These are phyloP conservation scores for fruit fly (Drosophila melanogaster) DNA, from an alignment of 1,140 invertebrate species.

Conservation along the genomic window DNA sequence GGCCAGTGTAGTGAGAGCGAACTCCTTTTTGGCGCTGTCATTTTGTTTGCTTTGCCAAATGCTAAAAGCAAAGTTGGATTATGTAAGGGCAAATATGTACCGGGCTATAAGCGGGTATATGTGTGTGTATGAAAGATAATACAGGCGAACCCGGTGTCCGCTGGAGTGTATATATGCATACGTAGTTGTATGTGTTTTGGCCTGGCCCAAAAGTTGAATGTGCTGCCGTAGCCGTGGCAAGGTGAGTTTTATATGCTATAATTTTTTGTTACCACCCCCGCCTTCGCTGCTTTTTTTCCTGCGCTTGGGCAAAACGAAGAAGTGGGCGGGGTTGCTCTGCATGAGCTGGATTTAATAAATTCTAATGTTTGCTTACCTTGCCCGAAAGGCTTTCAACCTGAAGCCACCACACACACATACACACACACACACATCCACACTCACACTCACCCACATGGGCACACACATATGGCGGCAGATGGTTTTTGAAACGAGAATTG, in stretches of 20 bases:
- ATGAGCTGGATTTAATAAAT: conserved; percentile 76
- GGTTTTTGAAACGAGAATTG: conserved; percentile 23
- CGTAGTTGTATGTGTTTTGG: neutral
- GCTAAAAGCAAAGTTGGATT: conserved; percentile 76
- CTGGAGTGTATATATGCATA: conserved; percentile 8
- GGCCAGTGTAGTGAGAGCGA: conserved; percentile 25
- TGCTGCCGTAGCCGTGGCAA: conserved; percentile 24
- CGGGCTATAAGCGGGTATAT: conserved; percentile 8
- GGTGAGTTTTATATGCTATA: conserved; percentile 75
- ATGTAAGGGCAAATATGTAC: conserved; percentile 37
- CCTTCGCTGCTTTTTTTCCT: neutral
- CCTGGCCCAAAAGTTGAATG: conserved; percentile 64
- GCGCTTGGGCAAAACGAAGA: neutral
- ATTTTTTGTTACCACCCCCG: conserved; percentile 46
- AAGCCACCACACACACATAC: conserved; percentile 60
- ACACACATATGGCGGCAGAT: conserved; percentile 36
- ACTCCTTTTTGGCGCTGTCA: conserved; percentile 18
- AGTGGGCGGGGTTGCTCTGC: conserved; percentile 25
- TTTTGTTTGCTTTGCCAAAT: conserved; percentile 48
- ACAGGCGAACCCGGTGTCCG: conserved; percentile 42
- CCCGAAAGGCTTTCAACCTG: conserved; percentile 71
- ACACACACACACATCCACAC: neutral
- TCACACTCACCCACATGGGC: conserved; percentile 10
- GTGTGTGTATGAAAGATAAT: conserved; percentile 48
- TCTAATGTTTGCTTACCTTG: conserved; percentile 80